A percentile compares a stretch with the other conserved stretches of the same genome.
These are phyloP conservation scores for Microcebus tavaratra DNA, from an alignment of 2,113 vertebrate species.

Conservation along the genomic window DNA sequence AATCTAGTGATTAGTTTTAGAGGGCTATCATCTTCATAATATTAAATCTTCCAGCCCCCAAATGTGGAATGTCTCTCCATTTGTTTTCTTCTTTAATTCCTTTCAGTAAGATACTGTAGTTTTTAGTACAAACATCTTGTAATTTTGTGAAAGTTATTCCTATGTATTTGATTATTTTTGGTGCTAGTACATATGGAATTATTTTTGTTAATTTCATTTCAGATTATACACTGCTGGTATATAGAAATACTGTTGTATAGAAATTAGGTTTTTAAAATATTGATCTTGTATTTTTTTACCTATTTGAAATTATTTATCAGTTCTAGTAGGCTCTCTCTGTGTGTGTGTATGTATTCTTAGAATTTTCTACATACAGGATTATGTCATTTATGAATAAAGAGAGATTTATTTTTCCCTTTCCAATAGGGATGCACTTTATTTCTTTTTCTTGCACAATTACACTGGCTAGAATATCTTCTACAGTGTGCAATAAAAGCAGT, in stretches of 20 bases:
- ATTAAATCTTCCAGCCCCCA: not conserved
- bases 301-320: not conserved
- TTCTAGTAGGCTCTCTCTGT: not conserved
- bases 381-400: not conserved
- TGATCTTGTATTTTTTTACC: not conserved
- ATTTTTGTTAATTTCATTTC: slow-evolving; percentile 9
- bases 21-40: not conserved
- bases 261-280: not conserved
- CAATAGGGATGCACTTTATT: not conserved
- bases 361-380: not conserved
- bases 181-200: not conserved
- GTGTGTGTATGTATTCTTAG: not conserved
- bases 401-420: not conserved
- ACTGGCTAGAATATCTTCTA: not conserved
- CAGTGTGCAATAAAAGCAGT: not conserved
- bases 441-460: not conserved
- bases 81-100: not conserved
- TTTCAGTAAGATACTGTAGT: not conserved
- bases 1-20: not conserved
- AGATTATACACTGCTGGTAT: not conserved
- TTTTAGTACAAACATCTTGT: not conserved
- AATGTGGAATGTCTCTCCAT: not conserved
- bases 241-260: not conserved
- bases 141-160: not conserved
- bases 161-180: not conserved